Evolutionary conservation across 2,888 invertebrate species (phyloP).

Genomic region (Dascillus cervinus): DNA sequence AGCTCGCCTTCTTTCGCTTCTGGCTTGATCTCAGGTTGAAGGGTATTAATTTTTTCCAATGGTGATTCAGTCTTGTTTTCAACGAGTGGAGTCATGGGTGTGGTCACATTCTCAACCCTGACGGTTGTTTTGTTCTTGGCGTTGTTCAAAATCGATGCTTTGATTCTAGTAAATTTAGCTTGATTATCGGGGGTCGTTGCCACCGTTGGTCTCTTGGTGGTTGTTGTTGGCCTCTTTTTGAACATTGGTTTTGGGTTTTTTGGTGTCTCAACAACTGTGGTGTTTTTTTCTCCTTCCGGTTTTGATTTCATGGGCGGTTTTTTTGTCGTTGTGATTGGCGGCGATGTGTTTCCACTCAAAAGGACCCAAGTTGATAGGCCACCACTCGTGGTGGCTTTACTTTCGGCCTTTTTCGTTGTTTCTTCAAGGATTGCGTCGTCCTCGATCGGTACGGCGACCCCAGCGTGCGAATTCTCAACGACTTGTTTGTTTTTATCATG

Average conservation of each 20-base stretch:
- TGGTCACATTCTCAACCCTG: conserved; percentile 20
- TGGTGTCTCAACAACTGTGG: conserved; percentile 12
- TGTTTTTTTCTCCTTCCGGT: conserved; percentile 16
- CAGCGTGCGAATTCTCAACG: conserved; percentile 52
- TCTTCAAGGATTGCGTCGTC: conserved; percentile 42
- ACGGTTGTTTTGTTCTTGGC: conserved; percentile 41
- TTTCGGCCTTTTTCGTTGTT: conserved; percentile 32
- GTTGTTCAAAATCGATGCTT: conserved; percentile 52
- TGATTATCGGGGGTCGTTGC: conserved; percentile 12
- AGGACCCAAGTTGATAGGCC: conserved; percentile 74
- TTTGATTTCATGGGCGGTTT: conserved; percentile 24
- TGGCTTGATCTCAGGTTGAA: too few species aligned
- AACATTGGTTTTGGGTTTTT: conserved; percentile 29
- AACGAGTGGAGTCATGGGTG: conserved; percentile 31
- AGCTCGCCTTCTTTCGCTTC: conserved; percentile 39
- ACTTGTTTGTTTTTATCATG: conserved; percentile 19
- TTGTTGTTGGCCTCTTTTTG: conserved; percentile 32
- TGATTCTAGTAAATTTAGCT: conserved; percentile 48
- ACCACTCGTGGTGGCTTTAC: conserved; percentile 50
- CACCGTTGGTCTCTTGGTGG: conserved; percentile 21
- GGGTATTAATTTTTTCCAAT: too few species aligned
- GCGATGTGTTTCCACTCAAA: conserved; percentile 48
- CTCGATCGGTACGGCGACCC: conserved; percentile 58
- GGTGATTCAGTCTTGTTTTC: conserved; percentile 5
- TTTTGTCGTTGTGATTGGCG: conserved; percentile 25